phyloP scores from a whole-genome alignment of 2,888 invertebrate genomes.

The Formica aserva region DNA sequence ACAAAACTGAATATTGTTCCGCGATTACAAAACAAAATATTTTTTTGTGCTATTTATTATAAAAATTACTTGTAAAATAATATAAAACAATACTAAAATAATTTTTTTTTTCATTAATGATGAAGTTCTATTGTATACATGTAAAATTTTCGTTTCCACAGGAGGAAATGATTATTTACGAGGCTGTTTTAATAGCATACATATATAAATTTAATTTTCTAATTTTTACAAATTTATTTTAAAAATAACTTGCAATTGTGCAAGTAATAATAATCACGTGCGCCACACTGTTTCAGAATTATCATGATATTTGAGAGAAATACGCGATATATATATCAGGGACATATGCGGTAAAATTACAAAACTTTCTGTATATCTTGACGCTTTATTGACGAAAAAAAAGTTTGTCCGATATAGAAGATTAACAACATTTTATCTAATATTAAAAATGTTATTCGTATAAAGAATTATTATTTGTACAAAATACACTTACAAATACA shows the following conservation, averaged over 20 bases:
- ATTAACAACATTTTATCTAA: neutral
- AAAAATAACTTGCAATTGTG: slow-evolving; percentile 1
- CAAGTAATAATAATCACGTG: neutral
- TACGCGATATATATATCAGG: no score
- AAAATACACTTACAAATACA: neutral
- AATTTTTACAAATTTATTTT: neutral
- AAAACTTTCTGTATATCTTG: slow-evolving; percentile 26
- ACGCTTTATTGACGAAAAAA: neutral
- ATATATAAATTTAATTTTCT: neutral
- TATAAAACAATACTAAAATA: neutral
- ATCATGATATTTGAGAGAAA: neutral
- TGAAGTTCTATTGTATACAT: neutral
- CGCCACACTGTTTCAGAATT: neutral
- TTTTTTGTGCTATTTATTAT: neutral
- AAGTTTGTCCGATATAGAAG: neutral
- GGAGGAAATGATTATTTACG: neutral
- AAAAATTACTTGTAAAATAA: neutral
- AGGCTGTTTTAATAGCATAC: neutral
- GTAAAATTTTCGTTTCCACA: neutral
- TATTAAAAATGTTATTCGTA: neutral
- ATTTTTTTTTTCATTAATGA: neutral
- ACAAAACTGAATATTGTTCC: neutral
- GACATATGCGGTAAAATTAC: neutral
- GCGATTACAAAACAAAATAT: neutral
- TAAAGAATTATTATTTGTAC: neutral